Conservation (phyloP, 2,113 vertebrate species). For the Oceanites oceanicus region DNA sequence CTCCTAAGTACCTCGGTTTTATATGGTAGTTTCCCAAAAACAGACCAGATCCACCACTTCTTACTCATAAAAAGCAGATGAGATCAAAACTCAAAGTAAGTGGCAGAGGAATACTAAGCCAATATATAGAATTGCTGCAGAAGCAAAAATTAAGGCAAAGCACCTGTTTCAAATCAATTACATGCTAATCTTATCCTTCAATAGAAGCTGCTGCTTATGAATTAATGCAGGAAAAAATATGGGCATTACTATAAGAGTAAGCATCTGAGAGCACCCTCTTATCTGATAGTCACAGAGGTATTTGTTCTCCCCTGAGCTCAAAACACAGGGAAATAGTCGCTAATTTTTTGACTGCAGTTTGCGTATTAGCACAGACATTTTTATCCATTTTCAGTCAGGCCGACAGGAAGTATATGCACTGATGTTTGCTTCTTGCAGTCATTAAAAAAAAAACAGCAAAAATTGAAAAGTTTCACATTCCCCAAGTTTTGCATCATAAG, state of each 20-base stretch:
- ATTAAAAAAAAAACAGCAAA: background rate
- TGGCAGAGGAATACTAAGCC: background rate
- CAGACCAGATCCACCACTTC: background rate
- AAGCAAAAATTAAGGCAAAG: background rate
- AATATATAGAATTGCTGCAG: background rate
- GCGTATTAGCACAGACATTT: background rate
- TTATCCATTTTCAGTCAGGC: background rate
- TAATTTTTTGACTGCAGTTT: background rate
- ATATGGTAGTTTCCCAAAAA: background rate
- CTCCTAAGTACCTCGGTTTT: background rate
- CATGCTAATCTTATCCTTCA: background rate
- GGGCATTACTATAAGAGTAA: background rate
- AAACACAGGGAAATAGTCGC: background rate
- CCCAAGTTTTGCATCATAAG: background rate
- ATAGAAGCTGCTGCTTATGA: background rate
- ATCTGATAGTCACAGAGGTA: background rate
- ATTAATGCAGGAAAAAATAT: background rate
- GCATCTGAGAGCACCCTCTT: background rate
- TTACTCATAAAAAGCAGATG: background rate
- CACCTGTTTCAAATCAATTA: conserved; percentile 18
- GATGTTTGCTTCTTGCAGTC: background rate
- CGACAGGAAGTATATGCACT: background rate
- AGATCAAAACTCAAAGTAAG: background rate
- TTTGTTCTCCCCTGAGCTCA: background rate
- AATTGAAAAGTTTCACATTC: background rate